Evolutionary conservation across 2,888 invertebrate species (phyloP).

Genomic region (Ochropleura plecta): DNA sequence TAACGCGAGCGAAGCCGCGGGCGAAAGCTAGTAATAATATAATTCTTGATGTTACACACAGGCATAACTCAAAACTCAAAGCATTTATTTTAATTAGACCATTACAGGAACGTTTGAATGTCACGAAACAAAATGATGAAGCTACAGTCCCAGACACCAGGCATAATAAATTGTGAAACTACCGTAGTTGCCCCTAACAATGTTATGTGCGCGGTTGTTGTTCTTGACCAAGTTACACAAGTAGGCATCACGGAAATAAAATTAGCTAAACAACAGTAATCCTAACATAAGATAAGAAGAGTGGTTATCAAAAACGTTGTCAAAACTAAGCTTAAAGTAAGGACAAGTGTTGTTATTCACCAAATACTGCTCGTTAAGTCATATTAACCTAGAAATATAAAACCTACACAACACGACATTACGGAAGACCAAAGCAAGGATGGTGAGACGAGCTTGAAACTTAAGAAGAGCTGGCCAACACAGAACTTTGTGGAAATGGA

Average conservation of each 20-base stretch:
- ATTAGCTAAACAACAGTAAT: conserved; percentile 22
- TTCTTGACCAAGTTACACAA: background rate
- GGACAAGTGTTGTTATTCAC: conserved; percentile 16
- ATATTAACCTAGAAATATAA: background rate
- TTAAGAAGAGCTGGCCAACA: background rate
- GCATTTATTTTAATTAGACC: too few relatives aligned
- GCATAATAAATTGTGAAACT: too few relatives aligned
- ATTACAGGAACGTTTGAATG: too few relatives aligned
- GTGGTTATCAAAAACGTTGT: conserved; percentile 30
- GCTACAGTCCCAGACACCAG: too few relatives aligned
- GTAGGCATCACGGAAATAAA: conserved; percentile 6
- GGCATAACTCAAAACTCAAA: too few relatives aligned
- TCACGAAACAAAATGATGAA: too few relatives aligned
- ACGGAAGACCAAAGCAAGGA: background rate
- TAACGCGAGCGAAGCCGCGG: too few relatives aligned
- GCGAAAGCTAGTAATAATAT: too few relatives aligned
- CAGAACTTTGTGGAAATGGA: background rate
- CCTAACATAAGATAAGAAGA: conserved; percentile 33
- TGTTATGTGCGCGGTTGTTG: background rate
- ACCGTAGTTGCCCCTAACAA: too few relatives aligned
- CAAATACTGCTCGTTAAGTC: background rate
- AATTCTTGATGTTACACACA: too few relatives aligned
- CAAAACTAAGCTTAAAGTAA: conserved; percentile 19
- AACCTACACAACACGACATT: background rate
- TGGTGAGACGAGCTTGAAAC: background rate